Percentiles rank a stretch among this genome's conserved stretches.
These are phyloP conservation scores for Somateria mollissima DNA, from an alignment of 2,797 vertebrate species.

Conservation along the genomic window DNA sequence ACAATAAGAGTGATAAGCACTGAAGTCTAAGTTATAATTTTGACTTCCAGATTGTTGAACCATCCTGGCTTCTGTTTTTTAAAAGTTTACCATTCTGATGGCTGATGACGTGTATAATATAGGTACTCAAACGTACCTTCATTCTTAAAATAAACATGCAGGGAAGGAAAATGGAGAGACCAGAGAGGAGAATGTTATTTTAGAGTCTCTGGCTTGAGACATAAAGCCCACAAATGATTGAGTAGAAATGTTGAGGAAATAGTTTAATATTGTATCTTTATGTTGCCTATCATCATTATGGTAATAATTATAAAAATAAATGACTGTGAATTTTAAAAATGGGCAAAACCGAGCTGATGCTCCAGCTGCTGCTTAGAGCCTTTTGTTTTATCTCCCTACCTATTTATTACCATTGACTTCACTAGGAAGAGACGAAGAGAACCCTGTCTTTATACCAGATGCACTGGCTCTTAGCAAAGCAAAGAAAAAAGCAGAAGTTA, in stretches of 20 bases:
- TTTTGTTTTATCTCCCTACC: neutral
- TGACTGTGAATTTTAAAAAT: neutral
- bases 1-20: neutral
- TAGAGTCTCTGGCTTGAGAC: neutral
- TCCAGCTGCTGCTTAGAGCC: neutral
- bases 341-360: neutral
- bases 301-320: slow-evolving; percentile 3
- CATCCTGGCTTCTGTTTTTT: neutral
- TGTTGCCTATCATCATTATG: neutral
- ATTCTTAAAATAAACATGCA: neutral
- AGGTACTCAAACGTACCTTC: neutral
- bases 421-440: neutral
- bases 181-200: neutral
- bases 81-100: neutral
- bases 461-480: neutral
- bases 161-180: neutral
- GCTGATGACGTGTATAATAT: neutral
- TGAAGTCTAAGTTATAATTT: neutral
- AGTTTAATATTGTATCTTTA: neutral
- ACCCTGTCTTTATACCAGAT: neutral
- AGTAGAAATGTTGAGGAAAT: neutral
- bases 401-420: neutral
- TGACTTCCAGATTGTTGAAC: neutral
- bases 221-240: neutral
- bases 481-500: neutral